Evolutionary conservation across 2,113 vertebrate genomes (phyloP).

Genomic region (Chionomys nivalis): DNA sequence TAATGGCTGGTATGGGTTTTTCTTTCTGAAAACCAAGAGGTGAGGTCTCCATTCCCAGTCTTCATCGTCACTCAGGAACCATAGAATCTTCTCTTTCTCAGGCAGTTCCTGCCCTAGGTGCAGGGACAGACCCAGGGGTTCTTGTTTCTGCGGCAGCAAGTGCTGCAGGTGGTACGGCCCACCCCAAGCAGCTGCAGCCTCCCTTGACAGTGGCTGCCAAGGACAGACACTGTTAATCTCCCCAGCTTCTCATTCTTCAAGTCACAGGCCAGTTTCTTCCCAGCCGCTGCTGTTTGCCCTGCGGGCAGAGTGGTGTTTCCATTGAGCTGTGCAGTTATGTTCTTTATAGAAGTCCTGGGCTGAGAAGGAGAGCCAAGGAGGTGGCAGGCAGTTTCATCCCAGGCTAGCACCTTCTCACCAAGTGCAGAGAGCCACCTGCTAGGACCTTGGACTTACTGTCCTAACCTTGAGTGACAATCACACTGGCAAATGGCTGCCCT

Average conservation of each 20-base stretch:
- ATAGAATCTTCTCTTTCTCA: not conserved
- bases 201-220: not conserved
- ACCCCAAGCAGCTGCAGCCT: not conserved
- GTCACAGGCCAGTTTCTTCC: not conserved
- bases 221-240: not conserved
- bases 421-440: not conserved
- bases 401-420: not conserved
- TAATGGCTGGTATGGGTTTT: slow-evolving; percentile 5
- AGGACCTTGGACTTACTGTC: not conserved
- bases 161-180: not conserved
- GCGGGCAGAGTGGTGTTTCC: not conserved
- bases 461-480: not conserved
- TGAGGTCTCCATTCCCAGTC: not conserved
- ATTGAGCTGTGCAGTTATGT: not conserved
- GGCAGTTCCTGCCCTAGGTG: not conserved
- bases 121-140: not conserved
- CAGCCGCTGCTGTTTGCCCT: not conserved
- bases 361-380: not conserved
- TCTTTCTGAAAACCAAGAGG: slow-evolving; percentile 2
- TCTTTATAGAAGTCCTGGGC: not conserved
- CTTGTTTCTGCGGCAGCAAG: not conserved
- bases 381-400: not conserved
- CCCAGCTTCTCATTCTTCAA: not conserved
- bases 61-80: not conserved
- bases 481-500: not conserved